Evolutionary conservation across 2,888 invertebrate genomes (phyloP), one percentile per base, ranked within the genome.

Genomic region (Xanthostigma xanthostigma): DNA sequence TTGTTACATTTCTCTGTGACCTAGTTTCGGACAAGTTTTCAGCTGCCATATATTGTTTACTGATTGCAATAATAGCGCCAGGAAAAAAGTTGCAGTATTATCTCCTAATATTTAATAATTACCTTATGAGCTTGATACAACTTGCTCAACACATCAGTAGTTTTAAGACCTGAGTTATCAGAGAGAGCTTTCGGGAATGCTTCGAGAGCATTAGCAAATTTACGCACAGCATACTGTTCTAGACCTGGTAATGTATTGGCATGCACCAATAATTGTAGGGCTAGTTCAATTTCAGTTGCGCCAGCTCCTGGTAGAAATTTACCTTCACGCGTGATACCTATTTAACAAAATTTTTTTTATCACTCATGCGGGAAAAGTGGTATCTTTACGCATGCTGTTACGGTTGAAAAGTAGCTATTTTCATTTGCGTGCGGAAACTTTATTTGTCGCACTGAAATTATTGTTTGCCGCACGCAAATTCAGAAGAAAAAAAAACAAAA

Each of bases 201-300:
- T 69, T 97, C 95, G 11, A 98, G 71, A 2, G 96, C 91, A 0
- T 77, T 72, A 9, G 87, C 87, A 66, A 95, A 98, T 67, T 93
- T 94, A 55, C 93, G 79, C 11, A 96, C 89, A 10, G 97, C 90
- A 68, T 98, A 99, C 63, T 98, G 97, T 61, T 96, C 94, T 51
- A 98, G 71, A 1, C 97, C 97, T 1, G 95, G 90, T 49, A 92
- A 73, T 8, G 90, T 91, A 60, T 94, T 91, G 0, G 93, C 96
- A 62, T 82, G 94, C 47, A 84, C 78, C 8, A 86, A 74, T 12
- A 99, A 74, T 60, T 86, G 84, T 51, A 84, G 79, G 0, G 96
- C 92, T 50, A 99, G 68, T 70, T 95, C 93, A 48, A 96, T 84
- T 73, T 99, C 98, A 2, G 81, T 79, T 3, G 97, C 96, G 42